These are phyloP conservation scores for Cephus runcator DNA, from an alignment of 2,888 invertebrate genomes.

Conservation along the genomic window DNA sequence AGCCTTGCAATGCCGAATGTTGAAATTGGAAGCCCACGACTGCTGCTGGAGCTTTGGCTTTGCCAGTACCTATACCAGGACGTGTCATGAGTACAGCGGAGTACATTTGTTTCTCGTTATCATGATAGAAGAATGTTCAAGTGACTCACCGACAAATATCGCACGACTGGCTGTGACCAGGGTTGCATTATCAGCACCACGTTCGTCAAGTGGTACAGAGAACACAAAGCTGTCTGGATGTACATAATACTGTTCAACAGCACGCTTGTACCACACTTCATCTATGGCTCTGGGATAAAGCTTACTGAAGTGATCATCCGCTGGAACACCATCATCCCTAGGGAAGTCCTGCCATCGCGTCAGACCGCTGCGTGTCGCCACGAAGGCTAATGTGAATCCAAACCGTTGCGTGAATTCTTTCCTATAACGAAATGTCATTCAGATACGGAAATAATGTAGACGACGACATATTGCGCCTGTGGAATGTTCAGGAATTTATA, in stretches of 20 bases:
- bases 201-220: slow-evolving; percentile 79
- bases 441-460: neutral
- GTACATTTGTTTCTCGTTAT: neutral
- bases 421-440: slow-evolving; percentile 67
- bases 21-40: slow-evolving; percentile 81
- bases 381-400: slow-evolving; percentile 85
- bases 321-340: slow-evolving; percentile 67
- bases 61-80: slow-evolving; percentile 42
- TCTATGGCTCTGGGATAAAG: slow-evolving; percentile 83
- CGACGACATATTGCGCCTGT: neutral
- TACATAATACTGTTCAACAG: slow-evolving; percentile 86
- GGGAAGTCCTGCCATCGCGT: slow-evolving; percentile 88
- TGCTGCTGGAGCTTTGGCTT: slow-evolving; percentile 67
- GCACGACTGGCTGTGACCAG: slow-evolving; percentile 89
- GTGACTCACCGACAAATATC: slow-evolving; percentile 69
- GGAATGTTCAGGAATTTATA: neutral
- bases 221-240: slow-evolving; percentile 85
- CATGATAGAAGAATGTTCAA: neutral
- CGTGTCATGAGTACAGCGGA: slow-evolving; percentile 22
- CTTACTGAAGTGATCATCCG: slow-evolving; percentile 75
- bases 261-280: slow-evolving; percentile 89
- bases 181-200: slow-evolving; percentile 70
- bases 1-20: slow-evolving; percentile 78
- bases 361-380: slow-evolving; percentile 91
- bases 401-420: slow-evolving; percentile 85